A percentile compares a stretch with the other conserved stretches of the same genome.
These are phyloP conservation scores for Notoglanidium macrostoma DNA, from an alignment of 2,797 vertebrate genomes.

Conservation along the genomic window DNA sequence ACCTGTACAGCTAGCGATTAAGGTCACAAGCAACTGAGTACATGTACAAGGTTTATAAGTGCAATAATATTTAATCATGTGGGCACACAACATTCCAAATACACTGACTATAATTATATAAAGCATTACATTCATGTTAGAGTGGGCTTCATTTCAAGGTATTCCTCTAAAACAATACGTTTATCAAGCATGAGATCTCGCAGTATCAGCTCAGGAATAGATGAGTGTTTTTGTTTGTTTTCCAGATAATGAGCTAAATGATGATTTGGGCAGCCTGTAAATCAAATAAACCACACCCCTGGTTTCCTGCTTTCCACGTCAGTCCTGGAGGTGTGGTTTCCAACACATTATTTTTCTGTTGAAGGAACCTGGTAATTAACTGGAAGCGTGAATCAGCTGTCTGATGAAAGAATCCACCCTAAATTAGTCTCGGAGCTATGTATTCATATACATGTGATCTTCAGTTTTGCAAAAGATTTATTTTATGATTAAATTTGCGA, in stretches of 20 bases:
- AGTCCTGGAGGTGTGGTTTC: background rate
- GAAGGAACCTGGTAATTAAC: too few relatives aligned
- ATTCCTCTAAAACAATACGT: background rate
- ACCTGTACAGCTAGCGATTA: background rate
- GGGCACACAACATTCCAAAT: background rate
- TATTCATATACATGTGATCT: too few relatives aligned
- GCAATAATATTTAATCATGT: background rate
- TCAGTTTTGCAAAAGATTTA: too few relatives aligned
- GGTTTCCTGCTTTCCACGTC: background rate
- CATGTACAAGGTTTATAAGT: too few relatives aligned
- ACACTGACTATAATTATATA: background rate
- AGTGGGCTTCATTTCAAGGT: background rate
- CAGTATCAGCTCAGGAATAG: background rate
- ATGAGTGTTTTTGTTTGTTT: background rate
- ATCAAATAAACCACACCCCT: background rate
- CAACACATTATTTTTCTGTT: background rate
- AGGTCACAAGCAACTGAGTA: background rate
- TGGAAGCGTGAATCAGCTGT: too few relatives aligned
- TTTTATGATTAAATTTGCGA: too few relatives aligned
- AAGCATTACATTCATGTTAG: background rate
- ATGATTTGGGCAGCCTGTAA: background rate
- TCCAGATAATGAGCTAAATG: background rate
- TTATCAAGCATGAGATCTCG: background rate
- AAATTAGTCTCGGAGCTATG: too few relatives aligned
- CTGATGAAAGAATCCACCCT: too few relatives aligned